Evolutionary conservation across 1,140 invertebrate species (phyloP), one percentile per base, ranked within the genome.

Genomic region (Campodea augens): DNA sequence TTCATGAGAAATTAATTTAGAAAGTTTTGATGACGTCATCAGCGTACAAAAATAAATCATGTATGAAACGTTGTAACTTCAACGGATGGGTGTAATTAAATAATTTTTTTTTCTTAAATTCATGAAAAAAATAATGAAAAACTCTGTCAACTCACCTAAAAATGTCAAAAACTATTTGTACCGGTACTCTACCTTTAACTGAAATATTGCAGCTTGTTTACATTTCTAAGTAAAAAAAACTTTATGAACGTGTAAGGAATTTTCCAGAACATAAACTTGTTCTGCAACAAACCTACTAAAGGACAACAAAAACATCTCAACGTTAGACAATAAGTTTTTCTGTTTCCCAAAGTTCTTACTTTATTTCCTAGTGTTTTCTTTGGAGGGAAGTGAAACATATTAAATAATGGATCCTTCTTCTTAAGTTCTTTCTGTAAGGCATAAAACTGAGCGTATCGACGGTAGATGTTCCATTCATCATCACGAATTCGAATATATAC

Each of bases 391-490:
- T 88, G 79, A 63, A 87, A 87, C 22, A 72, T 74, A 19, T 73
- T 71, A 38, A 87, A 72, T 44, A 78, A 67, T 4, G 78, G 70
- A 62, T 87, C 81, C 48, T 78, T 72, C 61, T 86, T 89, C 55
- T 84, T 88, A 19, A 90, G 60, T 53, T 79, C 73, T 48, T 71
- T 70, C 58, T 91, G 81, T 19, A 92, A 64, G 43, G 77, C 71
- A 62, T 87, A 71, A 64, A 92, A 92, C 62, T 92, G 83, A 24
- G 85, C 80, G 60, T 90, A 93, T 57, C 89, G 69, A 52, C 87
- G 70, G 56, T 90, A 93, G 25, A 92, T 78, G 63, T 90, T 93
- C 88, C 88, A 92, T 60, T 92, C 88, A 52, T 84, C 82, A 57
- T 82, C 77, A 43, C 77, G 72, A 44, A 90, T 80, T 51, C 87